Percentiles rank a stretch among this genome's conserved stretches.
Evolutionary conservation across 2,113 vertebrate species (phyloP).

Genomic region (Murina feae): DNA sequence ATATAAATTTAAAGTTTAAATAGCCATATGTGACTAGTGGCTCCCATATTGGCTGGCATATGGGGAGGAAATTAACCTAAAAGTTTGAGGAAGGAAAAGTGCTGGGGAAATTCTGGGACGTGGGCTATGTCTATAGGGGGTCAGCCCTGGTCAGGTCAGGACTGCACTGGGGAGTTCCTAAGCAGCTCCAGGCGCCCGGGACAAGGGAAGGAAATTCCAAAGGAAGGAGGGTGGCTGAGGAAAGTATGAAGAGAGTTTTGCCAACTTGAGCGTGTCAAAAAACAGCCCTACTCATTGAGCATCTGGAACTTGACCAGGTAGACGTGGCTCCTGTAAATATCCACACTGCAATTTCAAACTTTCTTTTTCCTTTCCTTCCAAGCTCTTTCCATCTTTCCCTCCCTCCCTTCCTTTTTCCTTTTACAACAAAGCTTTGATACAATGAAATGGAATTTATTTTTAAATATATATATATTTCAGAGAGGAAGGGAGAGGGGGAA

Average conservation of each 20-base stretch:
- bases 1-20: neutral
- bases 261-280: neutral
- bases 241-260: neutral
- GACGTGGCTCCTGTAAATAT: neutral
- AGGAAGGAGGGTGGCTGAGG: neutral
- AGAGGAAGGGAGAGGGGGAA: no score
- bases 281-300: neutral
- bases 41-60: neutral
- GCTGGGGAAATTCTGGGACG: neutral
- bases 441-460: neutral
- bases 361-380: neutral
- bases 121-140: neutral
- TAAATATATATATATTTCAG: no score
- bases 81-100: neutral
- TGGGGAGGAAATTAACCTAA: neutral
- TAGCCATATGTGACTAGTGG: neutral
- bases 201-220: neutral
- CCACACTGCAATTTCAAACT: neutral
- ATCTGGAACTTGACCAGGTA: neutral
- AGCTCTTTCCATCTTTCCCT: neutral
- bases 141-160: neutral
- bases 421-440: neutral
- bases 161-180: neutral
- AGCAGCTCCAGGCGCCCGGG: neutral
- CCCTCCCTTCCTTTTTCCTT: neutral